phyloP scores from a whole-genome alignment of 2,888 invertebrate species.

The Oscheius sp. region DNA sequence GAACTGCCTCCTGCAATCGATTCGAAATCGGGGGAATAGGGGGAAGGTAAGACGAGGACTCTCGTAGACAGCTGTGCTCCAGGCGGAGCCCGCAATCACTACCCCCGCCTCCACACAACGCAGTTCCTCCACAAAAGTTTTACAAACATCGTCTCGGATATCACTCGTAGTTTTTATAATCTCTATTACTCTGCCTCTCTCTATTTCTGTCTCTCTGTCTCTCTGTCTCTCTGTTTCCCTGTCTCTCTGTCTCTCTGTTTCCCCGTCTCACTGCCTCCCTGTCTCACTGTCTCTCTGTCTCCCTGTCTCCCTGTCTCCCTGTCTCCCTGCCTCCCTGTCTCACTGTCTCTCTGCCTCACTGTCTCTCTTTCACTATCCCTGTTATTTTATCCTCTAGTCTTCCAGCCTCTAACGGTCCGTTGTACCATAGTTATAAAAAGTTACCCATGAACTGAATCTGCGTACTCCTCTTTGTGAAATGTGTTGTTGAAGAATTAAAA shows the following conservation, averaged over 20 bases:
- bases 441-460: constrained; percentile 2
- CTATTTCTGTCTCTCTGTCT: background rate
- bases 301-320: too few relatives aligned
- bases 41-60: constrained; percentile 21
- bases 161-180: background rate
- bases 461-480: background rate
- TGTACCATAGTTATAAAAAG: background rate
- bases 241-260: too few relatives aligned
- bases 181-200: background rate
- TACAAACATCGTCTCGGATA: constrained; percentile 11
- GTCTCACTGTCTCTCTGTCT: too few relatives aligned
- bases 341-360: too few relatives aligned
- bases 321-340: too few relatives aligned
- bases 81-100: background rate
- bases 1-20: constrained; percentile 33
- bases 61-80: constrained; percentile 31
- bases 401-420: background rate
- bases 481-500: background rate
- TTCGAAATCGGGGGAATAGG: background rate
- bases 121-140: constrained; percentile 10
- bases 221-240: background rate
- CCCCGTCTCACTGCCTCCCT: too few relatives aligned
- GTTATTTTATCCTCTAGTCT: too few relatives aligned
- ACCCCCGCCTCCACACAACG: constrained; percentile 24
- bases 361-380: too few relatives aligned